Percentiles rank a stretch among this genome's conserved stretches.
These are phyloP conservation scores for Bettongia penicillata DNA, from an alignment of 2,113 vertebrate species.

Conservation along the genomic window DNA sequence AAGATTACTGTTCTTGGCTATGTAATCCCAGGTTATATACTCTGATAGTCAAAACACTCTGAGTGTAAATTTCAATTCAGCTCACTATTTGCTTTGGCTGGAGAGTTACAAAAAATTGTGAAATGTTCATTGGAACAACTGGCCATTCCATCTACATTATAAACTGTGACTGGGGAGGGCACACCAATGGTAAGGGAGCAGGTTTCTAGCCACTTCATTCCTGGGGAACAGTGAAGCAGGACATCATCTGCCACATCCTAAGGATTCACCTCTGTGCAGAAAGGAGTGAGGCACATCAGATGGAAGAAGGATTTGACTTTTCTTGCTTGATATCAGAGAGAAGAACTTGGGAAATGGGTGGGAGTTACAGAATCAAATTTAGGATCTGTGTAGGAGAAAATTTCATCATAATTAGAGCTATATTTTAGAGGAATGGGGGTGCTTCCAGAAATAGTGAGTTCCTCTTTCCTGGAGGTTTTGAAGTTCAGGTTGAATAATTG, in stretches of 20 bases:
- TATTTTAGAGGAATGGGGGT: not conserved
- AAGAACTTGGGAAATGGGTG: not conserved
- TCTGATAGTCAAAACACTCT: not conserved
- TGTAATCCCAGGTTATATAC: not conserved
- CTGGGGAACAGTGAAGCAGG: not conserved
- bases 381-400: not conserved
- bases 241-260: not conserved
- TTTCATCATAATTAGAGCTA: not conserved
- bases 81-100: constrained; percentile 24
- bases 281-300: not conserved
- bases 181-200: not conserved
- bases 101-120: rapidly evolving
- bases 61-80: not conserved
- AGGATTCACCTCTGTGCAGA: not conserved
- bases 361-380: not conserved
- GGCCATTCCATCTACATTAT: not conserved
- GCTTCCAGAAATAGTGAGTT: not conserved
- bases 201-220: not conserved
- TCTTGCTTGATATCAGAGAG: not conserved
- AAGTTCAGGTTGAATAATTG: not conserved
- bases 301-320: not conserved
- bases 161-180: not conserved
- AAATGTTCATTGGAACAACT: not conserved
- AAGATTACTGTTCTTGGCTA: constrained; percentile 1
- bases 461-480: not conserved